A percentile compares a stretch with the other conserved stretches of the same genome.
Evolutionary conservation across 2,888 invertebrate species (phyloP).

Genomic region (Amphipyra berbera): DNA sequence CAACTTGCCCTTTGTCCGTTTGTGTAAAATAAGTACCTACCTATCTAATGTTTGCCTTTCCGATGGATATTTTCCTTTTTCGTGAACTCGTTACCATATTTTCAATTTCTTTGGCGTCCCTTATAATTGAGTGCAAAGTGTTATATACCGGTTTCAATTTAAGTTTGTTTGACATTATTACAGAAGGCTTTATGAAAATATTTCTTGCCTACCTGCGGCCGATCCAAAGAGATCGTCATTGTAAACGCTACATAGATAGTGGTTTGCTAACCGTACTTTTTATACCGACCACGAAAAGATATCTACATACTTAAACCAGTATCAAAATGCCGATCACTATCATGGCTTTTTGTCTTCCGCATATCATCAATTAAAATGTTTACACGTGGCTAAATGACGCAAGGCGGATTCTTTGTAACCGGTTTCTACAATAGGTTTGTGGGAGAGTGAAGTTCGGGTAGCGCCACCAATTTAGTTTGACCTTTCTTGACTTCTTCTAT

Average conservation of each 20-base stretch:
- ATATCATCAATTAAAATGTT: slow-evolving; percentile 88
- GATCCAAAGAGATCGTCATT: slow-evolving; percentile 29
- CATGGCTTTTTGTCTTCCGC: slow-evolving; percentile 83
- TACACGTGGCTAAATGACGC: slow-evolving; percentile 86
- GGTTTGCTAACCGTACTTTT: slow-evolving; percentile 40
- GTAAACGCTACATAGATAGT: slow-evolving; percentile 55
- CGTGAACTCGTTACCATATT: slow-evolving; percentile 55
- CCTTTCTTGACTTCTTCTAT: slow-evolving; percentile 65
- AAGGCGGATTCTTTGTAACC: slow-evolving; percentile 83
- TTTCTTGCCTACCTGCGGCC: slow-evolving; percentile 11
- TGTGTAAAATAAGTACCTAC: slow-evolving; percentile 34
- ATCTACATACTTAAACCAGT: slow-evolving; percentile 64
- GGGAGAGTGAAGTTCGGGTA: slow-evolving; percentile 80
- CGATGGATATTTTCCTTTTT: slow-evolving; percentile 47
- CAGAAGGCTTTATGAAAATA: slow-evolving; percentile 11
- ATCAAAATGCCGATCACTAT: slow-evolving; percentile 75
- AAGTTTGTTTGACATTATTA: slow-evolving; percentile 40
- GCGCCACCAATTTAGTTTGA: slow-evolving; percentile 79
- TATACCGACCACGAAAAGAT: slow-evolving; percentile 61
- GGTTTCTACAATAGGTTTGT: slow-evolving; percentile 82
- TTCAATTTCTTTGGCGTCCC: slow-evolving; percentile 59
- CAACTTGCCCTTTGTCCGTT: slow-evolving; percentile 41
- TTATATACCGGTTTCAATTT: slow-evolving; percentile 44
- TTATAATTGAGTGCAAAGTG: slow-evolving; percentile 62
- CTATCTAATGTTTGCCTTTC: slow-evolving; percentile 34